Evolutionary conservation across 2,797 vertebrate genomes (phyloP), one percentile per base, ranked within the genome.

Genomic region (Antrozous pallidus): DNA sequence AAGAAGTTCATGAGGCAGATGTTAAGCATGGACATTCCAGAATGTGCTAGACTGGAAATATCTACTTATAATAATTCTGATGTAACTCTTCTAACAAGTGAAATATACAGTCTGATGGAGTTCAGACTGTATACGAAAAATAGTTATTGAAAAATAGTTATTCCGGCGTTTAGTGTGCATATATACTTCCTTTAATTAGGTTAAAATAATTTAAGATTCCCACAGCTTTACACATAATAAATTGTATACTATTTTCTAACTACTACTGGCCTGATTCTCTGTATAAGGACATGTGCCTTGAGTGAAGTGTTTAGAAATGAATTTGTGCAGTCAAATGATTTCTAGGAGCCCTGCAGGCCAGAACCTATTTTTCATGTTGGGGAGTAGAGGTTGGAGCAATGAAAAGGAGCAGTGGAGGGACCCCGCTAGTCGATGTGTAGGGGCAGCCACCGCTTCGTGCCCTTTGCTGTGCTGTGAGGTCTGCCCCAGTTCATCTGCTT

Each of bases 1-100:
- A 73, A 77, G 92, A 88, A 31, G 5, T 84, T 94, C 56, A 74
- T 0, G 0, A 86, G 88, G 33, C 97, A 97, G 96, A 96, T 97
- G 97, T 82, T 79, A 42, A 36, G 80, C 90, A 45, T 1, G 18
- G 2, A 14, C 77, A 65, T 33, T 56, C 56, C 82, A 31, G 91
- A 87, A 70, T 38, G 87, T 42, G 36, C n/a, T 67, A 84, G 20
- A 8, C 65, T 78, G 88, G 13, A 51, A 91, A 61, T 31, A n/a
- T 0, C 22, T 56, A 51, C 58, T 75, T 83, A 88, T 45, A 63
- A 1, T 70, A 13, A 75, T 40, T 88, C 36, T 56, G 2, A 61
- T 3, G 2, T n/a, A 6, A 42, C 14, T 45, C 0, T 63, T 63
- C 58, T 58, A 40, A 67, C 33, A 63, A 51, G 16, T 61, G 45